Conservation (phyloP, 92 coral and sea anemone genomes). For the Meandrina meandrites region DNA sequence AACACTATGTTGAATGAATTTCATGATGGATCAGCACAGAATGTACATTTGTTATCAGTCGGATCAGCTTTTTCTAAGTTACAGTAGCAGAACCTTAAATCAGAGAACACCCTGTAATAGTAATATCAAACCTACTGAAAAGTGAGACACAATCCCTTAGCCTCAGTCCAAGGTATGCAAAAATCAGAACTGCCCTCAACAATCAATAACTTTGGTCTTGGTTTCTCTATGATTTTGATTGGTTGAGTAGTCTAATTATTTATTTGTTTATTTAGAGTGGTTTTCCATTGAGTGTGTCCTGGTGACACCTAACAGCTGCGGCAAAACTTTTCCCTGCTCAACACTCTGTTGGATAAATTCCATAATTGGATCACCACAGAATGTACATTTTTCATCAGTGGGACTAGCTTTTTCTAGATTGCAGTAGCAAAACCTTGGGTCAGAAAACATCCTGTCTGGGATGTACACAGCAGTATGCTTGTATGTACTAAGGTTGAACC, state of each 20-base stretch:
- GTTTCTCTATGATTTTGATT: conserved; percentile 44
- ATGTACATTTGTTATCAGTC: no score
- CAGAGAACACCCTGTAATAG: conserved; percentile 22
- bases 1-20: no score
- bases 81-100: neutral
- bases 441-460: conserved; percentile 46
- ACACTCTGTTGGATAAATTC: conserved; percentile 16
- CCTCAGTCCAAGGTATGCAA: no score
- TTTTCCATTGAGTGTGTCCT: neutral
- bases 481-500: conserved; percentile 28
- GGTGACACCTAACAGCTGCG: conserved; percentile 15
- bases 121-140: no score
- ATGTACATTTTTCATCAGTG: conserved; percentile 42
- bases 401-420: conserved; percentile 47
- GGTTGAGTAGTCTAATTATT: conserved; percentile 34
- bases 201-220: conserved; percentile 43
- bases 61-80: no score
- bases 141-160: no score
- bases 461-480: conserved; percentile 55
- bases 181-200: conserved; percentile 33
- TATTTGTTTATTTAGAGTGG: neutral
- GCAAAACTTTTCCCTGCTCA: conserved; percentile 19
- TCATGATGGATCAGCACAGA: no score
- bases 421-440: conserved; percentile 61
- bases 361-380: conserved; percentile 43